Evolutionary conservation across 2,888 invertebrate genomes (phyloP).

Genomic region (Clusia tigrina): DNA sequence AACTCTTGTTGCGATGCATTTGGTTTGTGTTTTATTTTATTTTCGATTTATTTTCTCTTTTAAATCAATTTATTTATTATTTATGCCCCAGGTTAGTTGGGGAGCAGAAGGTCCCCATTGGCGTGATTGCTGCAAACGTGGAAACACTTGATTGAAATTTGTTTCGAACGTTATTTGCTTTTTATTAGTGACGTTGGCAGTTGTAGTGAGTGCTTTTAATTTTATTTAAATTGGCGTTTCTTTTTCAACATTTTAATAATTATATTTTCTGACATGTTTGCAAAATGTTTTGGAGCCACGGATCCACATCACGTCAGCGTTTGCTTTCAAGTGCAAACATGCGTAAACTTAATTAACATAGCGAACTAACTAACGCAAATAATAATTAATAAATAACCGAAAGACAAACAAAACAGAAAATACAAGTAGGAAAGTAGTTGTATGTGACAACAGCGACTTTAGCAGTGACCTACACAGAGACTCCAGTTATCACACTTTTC

Average conservation of each 20-base stretch:
- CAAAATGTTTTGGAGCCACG: not conserved
- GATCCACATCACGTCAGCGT: not conserved
- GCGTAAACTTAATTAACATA: constrained; percentile 14
- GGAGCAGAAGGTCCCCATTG: not conserved
- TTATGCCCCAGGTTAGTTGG: constrained; percentile 18
- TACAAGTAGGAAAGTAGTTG: no score
- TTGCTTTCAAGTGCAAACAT: constrained; percentile 7
- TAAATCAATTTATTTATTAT: constrained; percentile 45
- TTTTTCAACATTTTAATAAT: not conserved
- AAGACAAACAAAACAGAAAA: not conserved
- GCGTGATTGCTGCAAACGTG: not conserved
- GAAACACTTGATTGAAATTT: not conserved
- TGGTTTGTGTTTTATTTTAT: not conserved
- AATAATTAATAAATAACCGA: not conserved
- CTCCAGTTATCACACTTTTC: not conserved
- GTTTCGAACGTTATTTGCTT: not conserved
- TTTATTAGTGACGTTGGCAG: not conserved
- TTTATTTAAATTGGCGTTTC: not conserved
- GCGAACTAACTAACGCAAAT: not conserved
- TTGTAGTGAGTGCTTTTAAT: not conserved
- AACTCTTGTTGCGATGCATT: not conserved
- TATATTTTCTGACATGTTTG: not conserved
- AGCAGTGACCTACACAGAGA: not conserved
- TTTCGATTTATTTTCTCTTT: constrained; percentile 15
- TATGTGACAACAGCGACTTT: no score